Conservation (phyloP, 1,140 invertebrate genomes). For the Agrilus planipennis region DNA sequence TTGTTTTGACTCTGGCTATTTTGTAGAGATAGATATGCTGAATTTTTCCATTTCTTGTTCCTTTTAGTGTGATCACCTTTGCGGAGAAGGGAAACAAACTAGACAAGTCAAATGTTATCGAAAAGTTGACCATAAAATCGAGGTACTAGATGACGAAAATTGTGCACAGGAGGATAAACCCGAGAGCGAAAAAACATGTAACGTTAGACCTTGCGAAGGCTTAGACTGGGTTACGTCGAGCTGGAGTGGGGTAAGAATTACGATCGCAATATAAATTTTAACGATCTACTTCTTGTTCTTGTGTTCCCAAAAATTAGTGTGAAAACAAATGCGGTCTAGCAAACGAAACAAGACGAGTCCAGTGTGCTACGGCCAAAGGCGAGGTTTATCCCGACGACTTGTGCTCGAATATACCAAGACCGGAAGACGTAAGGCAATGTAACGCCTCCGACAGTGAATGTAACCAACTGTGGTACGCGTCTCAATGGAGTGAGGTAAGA, state of each 20-base stretch:
- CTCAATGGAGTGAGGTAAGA: conserved; percentile 72
- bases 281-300: not conserved
- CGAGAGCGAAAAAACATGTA: conserved; percentile 53
- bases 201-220: conserved; percentile 74
- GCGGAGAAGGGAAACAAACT: conserved; percentile 69
- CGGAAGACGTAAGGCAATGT: conserved; percentile 51
- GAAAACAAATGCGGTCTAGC: conserved; percentile 45
- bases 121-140: conserved; percentile 53
- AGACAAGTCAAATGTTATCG: conserved; percentile 62
- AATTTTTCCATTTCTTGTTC: too few species aligned
- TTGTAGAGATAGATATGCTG: too few species aligned
- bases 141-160: conserved; percentile 55
- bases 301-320: conserved; percentile 13
- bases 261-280: conserved; percentile 2
- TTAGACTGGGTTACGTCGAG: conserved; percentile 81
- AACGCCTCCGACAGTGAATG: conserved; percentile 44
- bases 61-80: conserved; percentile 71
- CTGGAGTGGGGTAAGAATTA: conserved; percentile 75
- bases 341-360: conserved; percentile 58
- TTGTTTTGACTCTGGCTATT: too few species aligned
- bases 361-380: conserved; percentile 63
- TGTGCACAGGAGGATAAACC: conserved; percentile 60
- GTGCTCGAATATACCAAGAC: conserved; percentile 42
- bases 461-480: conserved; percentile 72
- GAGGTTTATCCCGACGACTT: conserved; percentile 59